Conservation (phyloP, 2,888 invertebrate genomes). For the Mylabris sibirica region DNA sequence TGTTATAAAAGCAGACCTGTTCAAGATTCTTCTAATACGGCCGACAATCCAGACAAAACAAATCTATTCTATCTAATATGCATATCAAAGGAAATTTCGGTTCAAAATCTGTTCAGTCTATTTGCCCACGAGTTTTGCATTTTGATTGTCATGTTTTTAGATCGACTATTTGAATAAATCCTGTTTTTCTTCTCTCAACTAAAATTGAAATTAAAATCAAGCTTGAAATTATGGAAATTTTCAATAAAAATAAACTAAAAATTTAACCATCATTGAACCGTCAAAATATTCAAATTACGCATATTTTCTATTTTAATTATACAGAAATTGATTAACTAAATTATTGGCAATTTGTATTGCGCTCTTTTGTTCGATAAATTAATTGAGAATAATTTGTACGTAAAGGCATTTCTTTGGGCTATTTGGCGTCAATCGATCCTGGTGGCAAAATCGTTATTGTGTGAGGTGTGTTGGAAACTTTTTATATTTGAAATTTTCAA, state of each 20-base stretch:
- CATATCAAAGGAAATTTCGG: background rate
- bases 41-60: background rate
- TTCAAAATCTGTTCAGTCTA: background rate
- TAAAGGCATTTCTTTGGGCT: background rate
- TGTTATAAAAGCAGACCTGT: too few species aligned
- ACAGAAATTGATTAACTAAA: too few species aligned
- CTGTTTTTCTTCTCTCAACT: background rate
- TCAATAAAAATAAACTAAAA: too few species aligned
- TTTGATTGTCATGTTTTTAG: slow-evolving; percentile 3
- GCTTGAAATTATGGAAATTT: too few species aligned
- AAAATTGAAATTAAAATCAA: background rate
- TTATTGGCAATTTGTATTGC: too few species aligned
- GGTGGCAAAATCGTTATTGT: background rate
- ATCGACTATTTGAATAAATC: background rate
- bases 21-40: background rate
- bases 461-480: background rate
- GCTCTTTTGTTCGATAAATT: background rate
- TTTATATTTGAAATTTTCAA: background rate
- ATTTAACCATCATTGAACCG: too few species aligned
- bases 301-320: too few species aligned
- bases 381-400: too few species aligned
- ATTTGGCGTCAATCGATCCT: background rate
- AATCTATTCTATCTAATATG: background rate
- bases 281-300: too few species aligned
- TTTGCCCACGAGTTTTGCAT: background rate